Percentiles rank a stretch among this genome's conserved stretches.
These are phyloP conservation scores for Drosophila nr. fundita DNA, from an alignment of 2,888 invertebrate genomes.

Conservation along the genomic window DNA sequence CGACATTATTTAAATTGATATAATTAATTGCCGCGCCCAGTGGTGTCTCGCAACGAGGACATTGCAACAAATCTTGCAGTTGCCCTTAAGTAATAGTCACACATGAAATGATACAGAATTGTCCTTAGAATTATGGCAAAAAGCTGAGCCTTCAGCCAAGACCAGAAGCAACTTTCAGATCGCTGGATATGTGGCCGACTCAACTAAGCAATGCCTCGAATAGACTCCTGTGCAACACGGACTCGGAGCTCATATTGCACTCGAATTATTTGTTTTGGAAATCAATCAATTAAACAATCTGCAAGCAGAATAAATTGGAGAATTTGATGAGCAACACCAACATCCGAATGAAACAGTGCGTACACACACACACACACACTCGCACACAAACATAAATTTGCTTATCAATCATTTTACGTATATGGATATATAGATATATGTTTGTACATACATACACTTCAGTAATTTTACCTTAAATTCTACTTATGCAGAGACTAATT, in stretches of 20 bases:
- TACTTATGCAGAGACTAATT: background rate
- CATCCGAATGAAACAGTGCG: background rate
- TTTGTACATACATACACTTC: background rate
- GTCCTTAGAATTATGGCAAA: background rate
- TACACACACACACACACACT: background rate
- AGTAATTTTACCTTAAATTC: background rate
- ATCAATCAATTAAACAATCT: background rate
- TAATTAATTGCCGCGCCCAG: constrained; percentile 31
- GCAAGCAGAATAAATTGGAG: background rate
- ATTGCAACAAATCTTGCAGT: background rate
- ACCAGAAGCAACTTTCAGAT: background rate
- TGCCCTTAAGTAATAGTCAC: background rate
- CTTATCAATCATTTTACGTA: background rate
- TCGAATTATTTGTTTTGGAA: background rate
- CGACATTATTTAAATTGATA: constrained; percentile 34
- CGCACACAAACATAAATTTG: background rate
- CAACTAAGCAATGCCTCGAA: background rate
- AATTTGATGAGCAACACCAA: background rate
- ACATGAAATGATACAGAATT: background rate
- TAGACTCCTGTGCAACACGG: background rate
- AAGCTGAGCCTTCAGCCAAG: background rate
- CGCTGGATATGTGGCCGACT: background rate
- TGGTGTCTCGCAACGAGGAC: background rate
- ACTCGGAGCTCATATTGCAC: background rate
- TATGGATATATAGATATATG: too few relatives aligned